Evolutionary conservation across 2,797 vertebrate species (phyloP), one percentile per base, ranked within the genome.

Genomic region (Trematomus bernacchii): DNA sequence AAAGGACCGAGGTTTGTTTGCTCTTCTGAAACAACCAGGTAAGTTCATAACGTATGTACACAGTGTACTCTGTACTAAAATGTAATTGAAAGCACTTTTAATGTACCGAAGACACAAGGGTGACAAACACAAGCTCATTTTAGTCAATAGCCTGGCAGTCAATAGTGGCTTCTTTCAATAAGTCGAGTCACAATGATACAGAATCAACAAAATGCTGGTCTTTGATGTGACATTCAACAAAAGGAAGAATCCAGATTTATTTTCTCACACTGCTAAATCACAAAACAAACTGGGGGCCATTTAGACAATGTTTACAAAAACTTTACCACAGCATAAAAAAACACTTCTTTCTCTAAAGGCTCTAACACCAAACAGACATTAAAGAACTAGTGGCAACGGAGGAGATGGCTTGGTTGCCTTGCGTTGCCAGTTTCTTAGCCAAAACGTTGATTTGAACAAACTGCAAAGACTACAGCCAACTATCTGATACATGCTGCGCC

Each of bases 1-100:
- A 70, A 18, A 30, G 47, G 1, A 53, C 44, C 7, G 14, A 27
- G 27, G 53, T 73, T 66, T 70, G 43, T 53, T 76, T 78, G 44
- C 30, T 57, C 21, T 10, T 40, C 43, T 57, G 33, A 57, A 23
- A 21, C 47, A 6, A 21, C 2, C 57, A 50, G 23, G 15, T 57
- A 71, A 2, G 23, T 44, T 37, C 10, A 40, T 27, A 66, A 42
- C 50, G 27, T 54, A 27, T 30, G 4, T 43, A 37, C 11, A 51
- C 53, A 46, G 21, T n/a, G 23, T 27, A 52, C 19, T 19, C 30
- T 9, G 14, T 16, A 55, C 30, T 30, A 12, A 66, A 77, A 51
- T 10, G 0, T 19, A 66, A 37, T 18, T 46, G 21, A 3, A 66
- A 40, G 27, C 21, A 46, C 10, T 53, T 57, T 51, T 21, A 63